These are phyloP conservation scores for Drosophila atroscutellata DNA, from an alignment of 2,888 invertebrate genomes.

Conservation along the genomic window DNA sequence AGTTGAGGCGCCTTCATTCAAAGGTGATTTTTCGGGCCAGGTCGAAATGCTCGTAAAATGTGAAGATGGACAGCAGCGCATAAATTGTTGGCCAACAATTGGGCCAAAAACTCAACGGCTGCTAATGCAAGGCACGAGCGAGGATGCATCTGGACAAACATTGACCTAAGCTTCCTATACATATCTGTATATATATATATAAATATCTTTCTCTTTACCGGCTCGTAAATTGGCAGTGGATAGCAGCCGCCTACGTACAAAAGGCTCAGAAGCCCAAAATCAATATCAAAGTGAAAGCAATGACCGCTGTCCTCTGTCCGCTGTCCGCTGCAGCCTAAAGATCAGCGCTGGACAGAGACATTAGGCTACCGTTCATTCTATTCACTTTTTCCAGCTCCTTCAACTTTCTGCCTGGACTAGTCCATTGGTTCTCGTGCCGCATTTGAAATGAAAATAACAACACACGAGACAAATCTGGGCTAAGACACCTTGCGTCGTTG, in stretches of 20 bases:
- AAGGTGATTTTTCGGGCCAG: constrained; percentile 28
- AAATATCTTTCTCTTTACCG: background rate
- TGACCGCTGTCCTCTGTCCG: constrained; percentile 47
- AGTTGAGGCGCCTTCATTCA: constrained; percentile 33
- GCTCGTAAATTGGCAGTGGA: constrained; percentile 63
- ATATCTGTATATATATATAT: constrained; percentile 23
- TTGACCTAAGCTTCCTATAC: constrained; percentile 74
- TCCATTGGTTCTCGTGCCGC: constrained; percentile 15
- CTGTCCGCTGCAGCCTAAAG: constrained; percentile 8
- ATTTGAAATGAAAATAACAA: constrained; percentile 48
- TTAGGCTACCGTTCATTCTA: constrained; percentile 67
- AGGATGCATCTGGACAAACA: constrained; percentile 72
- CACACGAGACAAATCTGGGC: constrained; percentile 79
- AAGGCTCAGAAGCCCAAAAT: constrained; percentile 30
- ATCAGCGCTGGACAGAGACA: constrained; percentile 65
- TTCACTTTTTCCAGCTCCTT: constrained; percentile 12
- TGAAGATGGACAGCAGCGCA: constrained; percentile 73
- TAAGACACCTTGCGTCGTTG: constrained; percentile 73
- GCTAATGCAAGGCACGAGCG: constrained; percentile 74
- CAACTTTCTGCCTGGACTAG: background rate
- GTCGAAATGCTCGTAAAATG: constrained; percentile 66
- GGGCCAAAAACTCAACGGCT: constrained; percentile 54
- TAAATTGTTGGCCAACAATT: constrained; percentile 70
- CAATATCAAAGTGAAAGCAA: constrained; percentile 76
- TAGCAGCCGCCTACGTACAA: constrained; percentile 38